Evolutionary conservation across 2,797 vertebrate genomes (phyloP).

Genomic region (Platalea minor): DNA sequence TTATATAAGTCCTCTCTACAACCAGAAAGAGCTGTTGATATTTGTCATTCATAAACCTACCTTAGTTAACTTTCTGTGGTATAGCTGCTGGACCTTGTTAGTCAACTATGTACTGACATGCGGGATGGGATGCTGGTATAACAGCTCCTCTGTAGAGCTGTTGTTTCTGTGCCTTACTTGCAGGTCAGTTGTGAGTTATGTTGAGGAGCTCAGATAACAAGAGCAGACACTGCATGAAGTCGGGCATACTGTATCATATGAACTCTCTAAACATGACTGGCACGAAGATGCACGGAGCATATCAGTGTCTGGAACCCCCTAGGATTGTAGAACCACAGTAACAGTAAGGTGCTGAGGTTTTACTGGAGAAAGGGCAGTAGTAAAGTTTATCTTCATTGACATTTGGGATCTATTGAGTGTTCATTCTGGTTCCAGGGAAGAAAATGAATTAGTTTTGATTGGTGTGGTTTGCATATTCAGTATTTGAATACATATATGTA

Average conservation of each 20-base stretch:
- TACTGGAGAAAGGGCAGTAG: background rate
- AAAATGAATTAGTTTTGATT: background rate
- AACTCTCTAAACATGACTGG: background rate
- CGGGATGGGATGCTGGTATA: background rate
- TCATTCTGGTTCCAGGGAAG: background rate
- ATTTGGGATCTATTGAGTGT: background rate
- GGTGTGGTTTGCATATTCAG: background rate
- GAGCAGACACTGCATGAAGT: background rate
- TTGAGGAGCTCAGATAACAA: background rate
- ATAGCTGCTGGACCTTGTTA: background rate
- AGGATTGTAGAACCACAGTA: background rate
- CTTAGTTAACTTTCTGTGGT: background rate
- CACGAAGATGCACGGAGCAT: background rate
- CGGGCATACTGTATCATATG: fast-evolving
- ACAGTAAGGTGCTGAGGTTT: background rate
- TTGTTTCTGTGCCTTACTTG: background rate
- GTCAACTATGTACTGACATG: background rate
- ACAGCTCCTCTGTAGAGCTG: background rate
- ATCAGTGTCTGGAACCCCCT: background rate
- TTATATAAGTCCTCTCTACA: background rate
- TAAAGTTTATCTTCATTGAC: background rate
- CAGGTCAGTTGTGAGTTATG: background rate
- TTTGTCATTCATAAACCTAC: background rate
- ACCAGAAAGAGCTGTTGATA: background rate
- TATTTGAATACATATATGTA: background rate